These are phyloP conservation scores for Lingula anatina DNA, from an alignment of 2,888 invertebrate species.

Conservation along the genomic window DNA sequence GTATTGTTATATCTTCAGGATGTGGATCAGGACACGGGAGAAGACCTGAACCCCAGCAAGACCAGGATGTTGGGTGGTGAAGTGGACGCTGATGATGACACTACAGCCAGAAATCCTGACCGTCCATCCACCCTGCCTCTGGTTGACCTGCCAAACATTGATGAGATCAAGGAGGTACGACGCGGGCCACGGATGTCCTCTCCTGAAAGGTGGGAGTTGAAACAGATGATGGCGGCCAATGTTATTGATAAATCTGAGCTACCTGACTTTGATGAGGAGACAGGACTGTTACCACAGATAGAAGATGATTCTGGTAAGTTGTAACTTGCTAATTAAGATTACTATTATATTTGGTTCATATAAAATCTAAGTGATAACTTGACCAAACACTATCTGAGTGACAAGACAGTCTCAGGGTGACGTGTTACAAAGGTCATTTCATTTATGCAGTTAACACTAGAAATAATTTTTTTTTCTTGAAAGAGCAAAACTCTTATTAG, in stretches of 20 bases:
- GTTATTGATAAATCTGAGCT: slow-evolving; percentile 88
- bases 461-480: too few relatives aligned
- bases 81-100: slow-evolving; percentile 50
- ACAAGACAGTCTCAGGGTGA: too few relatives aligned
- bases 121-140: slow-evolving; percentile 66
- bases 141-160: slow-evolving; percentile 59
- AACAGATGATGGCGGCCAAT: slow-evolving; percentile 92
- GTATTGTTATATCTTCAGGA: too few relatives aligned
- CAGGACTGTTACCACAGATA: slow-evolving; percentile 82
- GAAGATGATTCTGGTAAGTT: slow-evolving; percentile 51
- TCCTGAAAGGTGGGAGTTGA: slow-evolving; percentile 94
- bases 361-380: too few relatives aligned
- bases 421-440: too few relatives aligned
- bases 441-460: too few relatives aligned
- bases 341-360: too few relatives aligned
- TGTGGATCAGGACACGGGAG: slow-evolving; percentile 90
- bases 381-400: too few relatives aligned
- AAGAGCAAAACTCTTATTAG: too few relatives aligned
- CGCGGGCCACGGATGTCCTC: slow-evolving; percentile 70
- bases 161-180: slow-evolving; percentile 28
- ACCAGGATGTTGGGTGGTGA: slow-evolving; percentile 36
- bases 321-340: too few relatives aligned
- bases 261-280: slow-evolving; percentile 97
- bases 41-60: slow-evolving; percentile 79
- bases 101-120: slow-evolving; percentile 75